phyloP scores from a whole-genome alignment of 1,140 invertebrate species.

The Drosophila navojoa region DNA sequence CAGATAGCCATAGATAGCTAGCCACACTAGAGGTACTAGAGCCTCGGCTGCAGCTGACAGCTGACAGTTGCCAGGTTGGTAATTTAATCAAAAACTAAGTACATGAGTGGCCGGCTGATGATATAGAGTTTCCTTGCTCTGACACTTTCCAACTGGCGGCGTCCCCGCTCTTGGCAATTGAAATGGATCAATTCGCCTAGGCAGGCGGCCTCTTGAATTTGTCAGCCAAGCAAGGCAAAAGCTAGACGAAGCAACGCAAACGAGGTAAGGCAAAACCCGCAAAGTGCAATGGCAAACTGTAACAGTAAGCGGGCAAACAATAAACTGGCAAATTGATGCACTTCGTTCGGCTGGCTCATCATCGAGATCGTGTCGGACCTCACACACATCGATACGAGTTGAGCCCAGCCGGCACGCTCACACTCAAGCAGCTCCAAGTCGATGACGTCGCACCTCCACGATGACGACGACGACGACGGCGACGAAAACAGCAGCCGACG shows the following conservation, averaged over 20 bases:
- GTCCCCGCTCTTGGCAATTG: conserved; percentile 10
- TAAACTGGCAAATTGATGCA: conserved; percentile 76
- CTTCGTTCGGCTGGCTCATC: conserved; percentile 49
- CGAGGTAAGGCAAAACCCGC: conserved; percentile 52
- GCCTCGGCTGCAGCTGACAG: no score
- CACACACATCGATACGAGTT: conserved; percentile 66
- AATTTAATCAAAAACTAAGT: conserved; percentile 51
- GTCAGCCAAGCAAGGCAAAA: conserved; percentile 50
- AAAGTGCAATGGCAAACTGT: conserved; percentile 68
- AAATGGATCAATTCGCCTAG: conserved; percentile 51
- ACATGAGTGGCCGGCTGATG: conserved; percentile 22
- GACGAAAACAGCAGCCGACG: conserved; percentile 5
- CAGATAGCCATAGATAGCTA: no score
- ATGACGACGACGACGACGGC: conserved; percentile 24
- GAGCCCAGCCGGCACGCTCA: conserved; percentile 41
- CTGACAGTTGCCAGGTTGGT: conserved; percentile 26
- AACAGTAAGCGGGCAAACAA: conserved; percentile 76
- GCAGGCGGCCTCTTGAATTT: conserved; percentile 60
- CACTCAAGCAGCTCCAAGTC: conserved; percentile 36
- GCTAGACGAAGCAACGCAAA: conserved; percentile 25
- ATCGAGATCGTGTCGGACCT: conserved; percentile 69
- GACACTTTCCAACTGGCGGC: conserved; percentile 31
- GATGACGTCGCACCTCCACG: conserved; percentile 52
- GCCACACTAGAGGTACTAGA: no score
- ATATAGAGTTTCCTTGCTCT: conserved; percentile 54